phyloP scores from a whole-genome alignment of 2,888 invertebrate species.

The Hypomecis atomaria region DNA sequence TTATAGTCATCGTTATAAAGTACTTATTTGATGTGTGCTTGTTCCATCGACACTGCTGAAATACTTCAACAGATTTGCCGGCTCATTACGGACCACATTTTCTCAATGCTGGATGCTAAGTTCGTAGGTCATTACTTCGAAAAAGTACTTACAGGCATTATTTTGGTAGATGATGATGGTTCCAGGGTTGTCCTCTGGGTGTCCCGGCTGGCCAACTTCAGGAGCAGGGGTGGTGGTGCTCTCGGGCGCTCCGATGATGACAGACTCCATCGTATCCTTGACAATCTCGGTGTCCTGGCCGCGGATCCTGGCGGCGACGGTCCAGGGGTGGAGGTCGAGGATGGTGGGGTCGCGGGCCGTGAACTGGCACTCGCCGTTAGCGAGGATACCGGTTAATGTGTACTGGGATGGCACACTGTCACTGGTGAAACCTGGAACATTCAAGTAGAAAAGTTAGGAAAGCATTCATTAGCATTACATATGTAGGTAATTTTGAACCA shows the following conservation, averaged over 20 bases:
- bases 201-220: background rate
- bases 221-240: background rate
- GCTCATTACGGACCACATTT: too few relatives aligned
- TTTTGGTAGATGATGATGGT: background rate
- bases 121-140: too few relatives aligned
- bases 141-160: conserved; percentile 11
- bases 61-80: too few relatives aligned
- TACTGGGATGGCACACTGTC: conserved; percentile 53
- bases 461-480: too few relatives aligned
- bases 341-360: conserved; percentile 45
- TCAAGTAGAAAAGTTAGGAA: background rate
- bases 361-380: conserved; percentile 54
- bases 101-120: too few relatives aligned
- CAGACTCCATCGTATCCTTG: conserved; percentile 44
- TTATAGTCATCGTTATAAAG: too few relatives aligned
- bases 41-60: too few relatives aligned
- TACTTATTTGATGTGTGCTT: too few relatives aligned
- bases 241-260: conserved; percentile 12
- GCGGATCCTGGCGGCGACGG: conserved; percentile 57
- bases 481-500: too few relatives aligned
- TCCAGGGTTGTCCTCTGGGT: conserved; percentile 6
- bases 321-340: conserved; percentile 66
- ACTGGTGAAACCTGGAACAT: conserved; percentile 60
- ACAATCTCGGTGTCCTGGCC: conserved; percentile 57
- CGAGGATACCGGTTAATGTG: conserved; percentile 33